Evolutionary conservation across 2,888 invertebrate genomes (phyloP).

Genomic region (Harmothoe impar): DNA sequence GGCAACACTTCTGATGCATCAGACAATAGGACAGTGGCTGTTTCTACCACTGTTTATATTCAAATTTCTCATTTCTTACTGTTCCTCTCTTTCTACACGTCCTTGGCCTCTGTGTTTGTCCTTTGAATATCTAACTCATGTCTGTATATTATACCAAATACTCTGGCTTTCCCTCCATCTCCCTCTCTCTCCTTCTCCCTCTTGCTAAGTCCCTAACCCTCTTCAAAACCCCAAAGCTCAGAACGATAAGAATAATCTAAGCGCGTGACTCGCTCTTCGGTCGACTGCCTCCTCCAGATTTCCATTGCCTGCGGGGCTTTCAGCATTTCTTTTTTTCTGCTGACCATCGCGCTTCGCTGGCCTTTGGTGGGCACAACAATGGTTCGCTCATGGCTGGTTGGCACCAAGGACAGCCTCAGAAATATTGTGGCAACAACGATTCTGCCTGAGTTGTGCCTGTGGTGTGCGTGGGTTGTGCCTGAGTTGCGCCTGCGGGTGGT

Average conservation of each 20-base stretch:
- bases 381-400: neutral
- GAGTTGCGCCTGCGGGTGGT: neutral
- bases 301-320: constrained; percentile 22
- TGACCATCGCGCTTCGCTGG: neutral
- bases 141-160: too few relatives aligned
- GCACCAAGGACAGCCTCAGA: constrained; percentile 6
- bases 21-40: neutral
- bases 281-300: neutral
- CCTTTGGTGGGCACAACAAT: neutral
- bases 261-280: neutral
- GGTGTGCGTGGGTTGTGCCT: too few relatives aligned
- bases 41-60: too few relatives aligned
- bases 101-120: neutral
- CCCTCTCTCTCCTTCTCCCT: neutral
- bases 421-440: constrained; percentile 55
- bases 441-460: constrained; percentile 24
- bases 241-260: neutral
- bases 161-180: neutral
- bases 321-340: neutral
- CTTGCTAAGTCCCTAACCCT: neutral
- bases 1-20: neutral
- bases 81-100: too few relatives aligned
- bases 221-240: neutral
- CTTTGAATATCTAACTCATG: too few relatives aligned
- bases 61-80: too few relatives aligned